These are phyloP conservation scores for Schizopygopsis malacanthus DNA, from an alignment of 2,797 vertebrate species.

Conservation along the genomic window DNA sequence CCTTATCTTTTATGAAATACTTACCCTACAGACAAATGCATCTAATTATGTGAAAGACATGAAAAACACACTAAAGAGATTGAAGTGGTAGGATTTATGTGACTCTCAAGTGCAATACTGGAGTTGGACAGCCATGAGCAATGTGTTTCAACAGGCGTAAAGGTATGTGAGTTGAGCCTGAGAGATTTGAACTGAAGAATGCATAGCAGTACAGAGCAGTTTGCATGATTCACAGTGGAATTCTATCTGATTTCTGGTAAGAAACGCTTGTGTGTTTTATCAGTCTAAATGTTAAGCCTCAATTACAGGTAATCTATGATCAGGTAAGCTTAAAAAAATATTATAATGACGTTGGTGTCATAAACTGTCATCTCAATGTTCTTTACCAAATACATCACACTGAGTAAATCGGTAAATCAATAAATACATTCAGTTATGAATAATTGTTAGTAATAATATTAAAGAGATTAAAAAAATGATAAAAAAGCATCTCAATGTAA, in stretches of 20 bases:
- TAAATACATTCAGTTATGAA: no score
- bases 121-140: conserved; percentile 10
- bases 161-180: conserved; percentile 46
- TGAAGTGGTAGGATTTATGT: conserved; percentile 5
- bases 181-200: conserved; percentile 11
- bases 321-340: not conserved
- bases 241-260: not conserved
- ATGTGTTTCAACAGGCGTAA: conserved; percentile 60
- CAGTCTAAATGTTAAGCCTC: not conserved
- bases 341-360: no score
- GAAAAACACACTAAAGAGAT: not conserved
- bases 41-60: conserved; percentile 23
- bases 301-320: not conserved
- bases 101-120: not conserved
- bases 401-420: no score
- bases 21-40: not conserved
- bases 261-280: not conserved
- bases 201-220: not conserved
- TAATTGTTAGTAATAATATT: no score
- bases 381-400: no score
- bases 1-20: not conserved
- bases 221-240: not conserved
- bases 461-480: not conserved
- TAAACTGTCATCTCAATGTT: no score
- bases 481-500: not conserved